Conservation (phyloP, 2,113 vertebrate genomes). For the Rattus norvegicus region DNA sequence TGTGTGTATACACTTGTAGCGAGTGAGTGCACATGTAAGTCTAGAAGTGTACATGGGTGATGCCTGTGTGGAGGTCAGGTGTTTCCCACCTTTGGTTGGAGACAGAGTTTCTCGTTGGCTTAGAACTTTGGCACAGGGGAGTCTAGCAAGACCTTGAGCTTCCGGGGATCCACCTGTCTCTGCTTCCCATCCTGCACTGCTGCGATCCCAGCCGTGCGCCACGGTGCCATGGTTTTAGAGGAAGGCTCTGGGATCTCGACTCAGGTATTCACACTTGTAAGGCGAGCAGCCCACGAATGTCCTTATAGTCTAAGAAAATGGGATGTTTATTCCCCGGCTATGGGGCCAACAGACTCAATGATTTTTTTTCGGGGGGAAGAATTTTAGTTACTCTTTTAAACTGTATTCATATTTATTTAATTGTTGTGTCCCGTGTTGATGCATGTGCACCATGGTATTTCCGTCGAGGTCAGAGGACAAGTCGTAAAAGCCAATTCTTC, state of each 20-base stretch:
- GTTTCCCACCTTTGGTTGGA: neutral
- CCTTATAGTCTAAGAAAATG: neutral
- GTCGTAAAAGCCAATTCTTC: neutral
- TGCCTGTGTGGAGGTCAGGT: neutral
- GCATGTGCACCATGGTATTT: neutral
- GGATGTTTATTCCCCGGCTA: neutral
- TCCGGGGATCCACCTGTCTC: neutral
- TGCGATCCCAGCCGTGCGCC: neutral
- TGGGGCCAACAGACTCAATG: neutral
- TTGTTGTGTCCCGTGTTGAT: neutral
- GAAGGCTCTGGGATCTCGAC: neutral
- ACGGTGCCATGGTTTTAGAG: neutral
- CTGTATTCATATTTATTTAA: neutral
- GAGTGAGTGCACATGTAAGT: neutral
- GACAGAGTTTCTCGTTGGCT: neutral
- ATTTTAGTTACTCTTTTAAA: neutral
- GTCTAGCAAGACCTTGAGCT: neutral
- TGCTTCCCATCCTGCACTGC: neutral
- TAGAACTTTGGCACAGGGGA: neutral
- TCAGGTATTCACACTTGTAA: neutral
- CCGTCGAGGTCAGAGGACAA: neutral
- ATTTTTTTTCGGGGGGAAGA: neutral
- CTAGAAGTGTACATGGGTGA: neutral
- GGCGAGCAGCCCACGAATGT: neutral
- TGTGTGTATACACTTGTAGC: neutral